Conservation (phyloP, 2,888 invertebrate species). For the Aricia artaxerxes region DNA sequence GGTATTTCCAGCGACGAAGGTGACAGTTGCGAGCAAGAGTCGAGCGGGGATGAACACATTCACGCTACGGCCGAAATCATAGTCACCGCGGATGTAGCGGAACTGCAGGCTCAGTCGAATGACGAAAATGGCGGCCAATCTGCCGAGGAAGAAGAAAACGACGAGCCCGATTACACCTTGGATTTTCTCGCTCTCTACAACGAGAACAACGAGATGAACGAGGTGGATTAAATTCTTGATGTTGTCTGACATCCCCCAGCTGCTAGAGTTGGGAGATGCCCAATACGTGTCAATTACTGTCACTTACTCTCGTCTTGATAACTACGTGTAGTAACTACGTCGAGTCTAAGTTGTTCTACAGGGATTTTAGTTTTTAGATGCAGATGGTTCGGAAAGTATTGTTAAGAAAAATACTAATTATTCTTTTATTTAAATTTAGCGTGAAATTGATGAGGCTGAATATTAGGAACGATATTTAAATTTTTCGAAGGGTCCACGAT, state of each 20-base stretch:
- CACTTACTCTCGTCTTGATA: background rate
- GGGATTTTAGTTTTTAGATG: slow-evolving; percentile 6
- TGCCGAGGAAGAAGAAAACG: background rate
- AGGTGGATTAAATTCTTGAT: background rate
- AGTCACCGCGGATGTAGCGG: background rate
- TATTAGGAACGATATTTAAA: background rate
- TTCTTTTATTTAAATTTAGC: background rate
- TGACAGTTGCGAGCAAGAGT: background rate
- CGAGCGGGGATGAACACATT: background rate
- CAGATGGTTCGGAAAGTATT: background rate
- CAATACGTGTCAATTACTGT: background rate
- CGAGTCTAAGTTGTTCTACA: background rate
- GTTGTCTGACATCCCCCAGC: background rate
- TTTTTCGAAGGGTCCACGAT: background rate
- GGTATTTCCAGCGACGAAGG: background rate
- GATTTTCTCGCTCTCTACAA: background rate
- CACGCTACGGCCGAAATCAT: background rate
- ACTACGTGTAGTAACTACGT: background rate
- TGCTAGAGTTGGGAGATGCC: background rate
- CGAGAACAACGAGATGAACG: slow-evolving; percentile 9
- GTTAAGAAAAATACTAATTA: background rate
- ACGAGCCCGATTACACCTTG: background rate
- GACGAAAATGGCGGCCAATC: background rate
- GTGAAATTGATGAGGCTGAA: slow-evolving; percentile 6
- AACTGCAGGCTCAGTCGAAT: background rate